Evolutionary conservation across 2,797 vertebrate species (phyloP).

Genomic region (Darevskia mixta): DNA sequence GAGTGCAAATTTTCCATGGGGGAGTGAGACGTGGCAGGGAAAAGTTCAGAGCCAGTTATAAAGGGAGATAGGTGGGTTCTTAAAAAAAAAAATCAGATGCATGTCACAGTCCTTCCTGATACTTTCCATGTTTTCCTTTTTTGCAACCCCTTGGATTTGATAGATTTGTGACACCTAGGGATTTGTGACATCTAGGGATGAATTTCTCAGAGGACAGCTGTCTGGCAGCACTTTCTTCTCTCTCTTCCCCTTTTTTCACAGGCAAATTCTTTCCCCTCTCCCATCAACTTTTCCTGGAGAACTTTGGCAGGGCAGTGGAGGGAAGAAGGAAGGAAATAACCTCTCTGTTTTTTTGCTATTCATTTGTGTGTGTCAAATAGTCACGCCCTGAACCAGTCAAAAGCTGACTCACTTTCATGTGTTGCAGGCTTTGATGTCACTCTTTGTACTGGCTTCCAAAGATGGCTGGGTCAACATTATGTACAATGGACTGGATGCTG

Average conservation of each 20-base stretch:
- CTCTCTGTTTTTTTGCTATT: conserved; percentile 19
- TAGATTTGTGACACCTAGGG: too few species aligned
- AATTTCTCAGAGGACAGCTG: conserved; percentile 25
- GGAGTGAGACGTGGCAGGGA: background rate
- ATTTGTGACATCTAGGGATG: too few species aligned
- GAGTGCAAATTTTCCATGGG: background rate
- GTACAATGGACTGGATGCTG: conserved; percentile 97
- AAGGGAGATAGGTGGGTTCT: background rate
- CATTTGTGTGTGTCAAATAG: background rate
- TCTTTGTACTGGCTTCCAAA: conserved; percentile 97
- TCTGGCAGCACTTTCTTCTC: conserved; percentile 6
- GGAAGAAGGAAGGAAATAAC: background rate
- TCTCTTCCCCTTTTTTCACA: rapidly evolving
- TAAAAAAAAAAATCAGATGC: background rate
- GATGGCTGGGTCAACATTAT: conserved; percentile 99
- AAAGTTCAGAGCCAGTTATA: background rate
- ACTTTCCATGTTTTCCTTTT: background rate
- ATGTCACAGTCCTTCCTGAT: background rate
- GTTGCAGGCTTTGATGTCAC: conserved; percentile 95
- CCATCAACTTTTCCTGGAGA: background rate
- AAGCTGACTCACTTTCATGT: conserved; percentile 31
- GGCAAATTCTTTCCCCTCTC: background rate
- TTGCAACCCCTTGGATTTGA: background rate
- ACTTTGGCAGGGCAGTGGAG: conserved; percentile 28
- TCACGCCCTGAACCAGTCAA: background rate